A percentile compares a stretch with the other conserved stretches of the same genome.
Evolutionary conservation across 2,888 invertebrate genomes (phyloP).

Genomic region (Tetramorium bicarinatum): DNA sequence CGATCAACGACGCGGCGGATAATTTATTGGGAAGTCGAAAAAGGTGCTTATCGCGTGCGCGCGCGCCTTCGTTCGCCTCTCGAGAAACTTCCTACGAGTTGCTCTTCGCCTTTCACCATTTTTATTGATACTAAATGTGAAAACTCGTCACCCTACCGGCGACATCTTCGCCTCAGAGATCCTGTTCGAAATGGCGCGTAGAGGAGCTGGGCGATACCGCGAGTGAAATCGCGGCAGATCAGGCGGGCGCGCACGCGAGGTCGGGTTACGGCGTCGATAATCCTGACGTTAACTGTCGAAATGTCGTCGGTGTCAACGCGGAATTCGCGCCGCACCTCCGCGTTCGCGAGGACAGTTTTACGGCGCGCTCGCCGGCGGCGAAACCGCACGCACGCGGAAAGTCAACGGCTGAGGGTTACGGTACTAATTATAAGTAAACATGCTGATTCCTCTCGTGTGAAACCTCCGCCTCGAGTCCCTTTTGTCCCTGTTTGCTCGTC

Average conservation of each 20-base stretch:
- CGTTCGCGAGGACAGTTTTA: slow-evolving; percentile 73
- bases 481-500: slow-evolving; percentile 43
- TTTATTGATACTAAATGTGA: slow-evolving; percentile 74
- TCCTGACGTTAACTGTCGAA: slow-evolving; percentile 77
- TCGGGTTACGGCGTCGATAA: slow-evolving; percentile 70
- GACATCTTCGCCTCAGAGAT: slow-evolving; percentile 61
- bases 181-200: slow-evolving; percentile 60
- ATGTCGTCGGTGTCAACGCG: slow-evolving; percentile 75
- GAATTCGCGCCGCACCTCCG: slow-evolving; percentile 61
- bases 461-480: slow-evolving; percentile 33
- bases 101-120: slow-evolving; percentile 71
- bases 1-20: slow-evolving; percentile 69
- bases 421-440: slow-evolving; percentile 49
- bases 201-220: slow-evolving; percentile 45
- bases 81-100: slow-evolving; percentile 42
- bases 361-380: slow-evolving; percentile 51
- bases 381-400: slow-evolving; percentile 40
- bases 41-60: slow-evolving; percentile 59
- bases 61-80: slow-evolving; percentile 18
- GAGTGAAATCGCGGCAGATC: slow-evolving; percentile 59
- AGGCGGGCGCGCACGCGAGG: slow-evolving; percentile 44
- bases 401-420: slow-evolving; percentile 11
- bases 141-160: slow-evolving; percentile 72
- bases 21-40: slow-evolving; percentile 71
- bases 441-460: slow-evolving; percentile 13